Conservation (phyloP, 1,140 invertebrate genomes). For the Ceratosolen fusciceps region DNA sequence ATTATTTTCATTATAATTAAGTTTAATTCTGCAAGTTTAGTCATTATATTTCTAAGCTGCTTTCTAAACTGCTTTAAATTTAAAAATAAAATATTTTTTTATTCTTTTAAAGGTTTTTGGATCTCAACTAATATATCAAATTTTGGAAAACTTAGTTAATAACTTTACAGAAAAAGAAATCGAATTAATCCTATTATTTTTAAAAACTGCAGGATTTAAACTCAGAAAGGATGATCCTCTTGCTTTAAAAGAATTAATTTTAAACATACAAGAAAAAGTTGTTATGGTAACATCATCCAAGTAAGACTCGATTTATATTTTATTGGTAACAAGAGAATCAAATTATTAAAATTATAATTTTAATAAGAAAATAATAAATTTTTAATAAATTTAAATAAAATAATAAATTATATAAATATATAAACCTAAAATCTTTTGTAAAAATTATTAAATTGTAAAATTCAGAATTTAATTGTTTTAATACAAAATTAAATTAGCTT, state of each 20-base stretch:
- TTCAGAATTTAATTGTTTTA: too few species aligned
- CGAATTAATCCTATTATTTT: slow-evolving; percentile 85
- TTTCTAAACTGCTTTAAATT: too few species aligned
- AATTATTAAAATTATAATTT: too few species aligned
- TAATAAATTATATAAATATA: too few species aligned
- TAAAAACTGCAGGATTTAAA: slow-evolving; percentile 86
- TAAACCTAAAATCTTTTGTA: too few species aligned
- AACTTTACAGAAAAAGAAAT: slow-evolving; percentile 86
- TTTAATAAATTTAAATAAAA: too few species aligned
- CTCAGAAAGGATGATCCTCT: slow-evolving; percentile 90
- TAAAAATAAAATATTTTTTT: neutral
- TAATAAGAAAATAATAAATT: too few species aligned
- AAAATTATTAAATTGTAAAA: too few species aligned
- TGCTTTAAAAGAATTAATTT: slow-evolving; percentile 86
- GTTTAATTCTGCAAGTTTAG: too few species aligned
- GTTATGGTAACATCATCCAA: slow-evolving; percentile 61
- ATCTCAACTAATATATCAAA: slow-evolving; percentile 81
- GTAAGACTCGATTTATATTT: slow-evolving; percentile 58
- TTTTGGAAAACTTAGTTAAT: slow-evolving; percentile 77
- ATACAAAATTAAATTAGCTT: too few species aligned
- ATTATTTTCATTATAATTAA: neutral
- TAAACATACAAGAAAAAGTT: slow-evolving; percentile 82
- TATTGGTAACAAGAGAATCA: neutral
- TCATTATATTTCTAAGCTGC: too few species aligned
- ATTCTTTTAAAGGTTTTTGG: slow-evolving; percentile 77